A percentile compares a stretch with the other conserved stretches of the same genome.
Evolutionary conservation across 2,797 vertebrate species (phyloP).

Genomic region (Megalops cyprinoides): DNA sequence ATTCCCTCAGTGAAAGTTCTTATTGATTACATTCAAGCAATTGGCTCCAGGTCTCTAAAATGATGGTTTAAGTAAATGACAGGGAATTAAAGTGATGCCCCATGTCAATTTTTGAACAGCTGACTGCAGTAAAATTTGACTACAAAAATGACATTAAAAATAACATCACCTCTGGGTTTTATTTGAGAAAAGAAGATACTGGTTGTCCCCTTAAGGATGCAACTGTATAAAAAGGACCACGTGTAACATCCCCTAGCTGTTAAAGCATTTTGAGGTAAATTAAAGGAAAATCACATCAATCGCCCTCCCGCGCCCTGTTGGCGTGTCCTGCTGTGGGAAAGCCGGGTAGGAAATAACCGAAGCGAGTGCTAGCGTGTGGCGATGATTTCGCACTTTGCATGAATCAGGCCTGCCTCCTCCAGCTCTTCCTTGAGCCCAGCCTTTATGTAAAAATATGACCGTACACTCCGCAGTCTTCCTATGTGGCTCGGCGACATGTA

Average conservation of each 20-base stretch:
- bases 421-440: neutral
- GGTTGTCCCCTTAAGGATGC: no score
- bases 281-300: neutral
- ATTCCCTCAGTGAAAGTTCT: no score
- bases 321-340: neutral
- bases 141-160: neutral
- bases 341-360: neutral
- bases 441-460: neutral
- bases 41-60: no score
- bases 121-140: neutral
- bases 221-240: neutral
- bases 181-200: neutral
- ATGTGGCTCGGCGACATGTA: neutral
- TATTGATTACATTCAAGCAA: no score
- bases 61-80: no score
- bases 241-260: neutral
- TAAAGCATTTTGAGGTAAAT: neutral
- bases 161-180: neutral
- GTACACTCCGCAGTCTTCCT: neutral
- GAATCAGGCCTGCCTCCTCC: neutral
- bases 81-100: no score
- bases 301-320: neutral
- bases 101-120: neutral
- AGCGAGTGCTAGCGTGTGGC: neutral
- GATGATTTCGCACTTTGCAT: neutral